Evolutionary conservation across 2,113 vertebrate species (phyloP).

Genomic region (Perccottus glenii): DNA sequence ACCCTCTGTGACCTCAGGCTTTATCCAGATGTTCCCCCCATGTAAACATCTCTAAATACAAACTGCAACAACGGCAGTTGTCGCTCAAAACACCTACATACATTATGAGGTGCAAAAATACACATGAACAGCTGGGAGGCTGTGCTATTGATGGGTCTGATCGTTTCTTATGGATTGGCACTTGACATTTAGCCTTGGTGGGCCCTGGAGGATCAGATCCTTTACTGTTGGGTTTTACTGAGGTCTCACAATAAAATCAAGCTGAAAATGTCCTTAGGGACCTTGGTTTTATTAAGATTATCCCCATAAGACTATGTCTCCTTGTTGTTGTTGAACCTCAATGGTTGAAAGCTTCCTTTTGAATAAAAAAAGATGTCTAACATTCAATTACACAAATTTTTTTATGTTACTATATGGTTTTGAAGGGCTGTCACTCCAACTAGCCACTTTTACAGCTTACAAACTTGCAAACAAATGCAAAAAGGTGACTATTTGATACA

Average conservation of each 20-base stretch:
- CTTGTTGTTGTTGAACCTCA: not conserved
- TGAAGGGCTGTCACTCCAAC: no score
- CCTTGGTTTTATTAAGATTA: not conserved
- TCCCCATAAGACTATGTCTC: no score
- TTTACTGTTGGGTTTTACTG: conserved; percentile 1
- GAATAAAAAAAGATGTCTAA: not conserved
- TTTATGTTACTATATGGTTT: no score
- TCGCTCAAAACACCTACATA: conserved; percentile 38
- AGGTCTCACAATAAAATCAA: not conserved
- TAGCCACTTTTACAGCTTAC: no score
- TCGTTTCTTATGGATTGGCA: conserved; percentile 33
- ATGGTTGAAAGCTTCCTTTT: not conserved
- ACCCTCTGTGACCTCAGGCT: conserved; percentile 66
- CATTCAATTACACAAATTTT: no score
- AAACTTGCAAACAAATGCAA: no score
- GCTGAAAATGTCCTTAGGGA: not conserved
- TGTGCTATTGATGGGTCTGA: conserved; percentile 32
- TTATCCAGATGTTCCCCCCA: conserved; percentile 71
- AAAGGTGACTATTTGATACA: no score
- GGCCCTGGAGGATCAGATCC: conserved; percentile 12
- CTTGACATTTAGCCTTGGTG: conserved; percentile 42
- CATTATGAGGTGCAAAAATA: conserved; percentile 16
- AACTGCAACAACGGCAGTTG: conserved; percentile 21
- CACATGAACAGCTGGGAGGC: conserved; percentile 17
- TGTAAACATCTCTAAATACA: conserved; percentile 74